Evolutionary conservation across 92 coral and sea anemone genomes (phyloP).

Genomic region (Galaxea fascicularis): DNA sequence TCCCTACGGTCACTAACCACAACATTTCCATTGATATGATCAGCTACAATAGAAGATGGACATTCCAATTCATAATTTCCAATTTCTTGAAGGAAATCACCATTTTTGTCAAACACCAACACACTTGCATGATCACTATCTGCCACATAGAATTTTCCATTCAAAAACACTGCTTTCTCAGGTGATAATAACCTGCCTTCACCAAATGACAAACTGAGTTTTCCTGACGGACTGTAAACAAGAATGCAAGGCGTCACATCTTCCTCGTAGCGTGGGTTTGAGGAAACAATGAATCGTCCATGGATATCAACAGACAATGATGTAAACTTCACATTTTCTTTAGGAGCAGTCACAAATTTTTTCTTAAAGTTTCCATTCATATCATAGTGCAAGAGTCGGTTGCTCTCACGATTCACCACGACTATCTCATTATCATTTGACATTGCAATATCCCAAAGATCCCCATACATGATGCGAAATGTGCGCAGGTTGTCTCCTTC

Average conservation of each 20-base stretch:
- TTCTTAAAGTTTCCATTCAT: slow-evolving; percentile 37
- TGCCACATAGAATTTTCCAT: slow-evolving; percentile 37
- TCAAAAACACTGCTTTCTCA: slow-evolving; percentile 30
- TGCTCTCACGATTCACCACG: slow-evolving; percentile 54
- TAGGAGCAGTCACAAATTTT: slow-evolving; percentile 34
- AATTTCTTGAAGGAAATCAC: slow-evolving; percentile 26
- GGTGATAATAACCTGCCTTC: slow-evolving; percentile 23
- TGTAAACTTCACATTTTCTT: slow-evolving; percentile 48
- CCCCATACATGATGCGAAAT: slow-evolving; percentile 50
- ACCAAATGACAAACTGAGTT: slow-evolving; percentile 23
- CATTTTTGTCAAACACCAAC: slow-evolving; percentile 38
- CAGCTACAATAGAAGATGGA: slow-evolving; percentile 45
- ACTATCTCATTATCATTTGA: slow-evolving; percentile 39
- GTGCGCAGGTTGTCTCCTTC: slow-evolving; percentile 22
- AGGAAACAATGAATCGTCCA: slow-evolving; percentile 33
- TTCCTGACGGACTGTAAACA: slow-evolving; percentile 31
- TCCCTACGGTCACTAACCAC: slow-evolving; percentile 22
- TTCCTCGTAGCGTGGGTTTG: slow-evolving; percentile 25
- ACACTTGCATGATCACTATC: slow-evolving; percentile 1
- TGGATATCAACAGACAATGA: slow-evolving; percentile 39
- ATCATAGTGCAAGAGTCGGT: slow-evolving; percentile 50
- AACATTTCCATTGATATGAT: slow-evolving; percentile 14
- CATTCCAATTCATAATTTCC: not conserved
- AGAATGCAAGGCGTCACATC: slow-evolving; percentile 19
- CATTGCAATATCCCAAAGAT: slow-evolving; percentile 54